Base-by-base conservation (phyloP, 1,140 invertebrate species). In the Carcinoscorpius rotundicauda region DNA sequence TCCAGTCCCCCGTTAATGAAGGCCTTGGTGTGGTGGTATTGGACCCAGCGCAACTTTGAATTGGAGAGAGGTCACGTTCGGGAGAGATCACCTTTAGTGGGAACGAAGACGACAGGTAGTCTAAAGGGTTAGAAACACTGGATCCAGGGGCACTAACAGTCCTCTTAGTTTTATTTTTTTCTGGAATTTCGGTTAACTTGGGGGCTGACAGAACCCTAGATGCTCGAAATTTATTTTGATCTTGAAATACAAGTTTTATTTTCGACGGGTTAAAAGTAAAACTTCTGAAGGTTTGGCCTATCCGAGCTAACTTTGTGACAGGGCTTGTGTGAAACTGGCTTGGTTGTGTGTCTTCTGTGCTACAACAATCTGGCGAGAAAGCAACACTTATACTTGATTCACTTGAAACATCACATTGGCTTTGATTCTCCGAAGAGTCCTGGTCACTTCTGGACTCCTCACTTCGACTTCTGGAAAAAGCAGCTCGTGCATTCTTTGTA, bases 381-480 rank as follows among this genome's bases (percentile, higher is more conserved):
- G 11, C 6, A n/a, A 29, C 60, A 49, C 60, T 61, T 4, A 49
- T 52, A 48, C 63, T 65, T 8, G 66, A 68, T 49, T 56, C 64
- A 9, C 61, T 68, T 65, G 48, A 62, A 63, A n/a, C 56, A 57
- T 51, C n/a, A 60, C 49, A 60, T 53, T 10, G 50, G 49, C 61
- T 60, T 10, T 49, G 51, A 10, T 62, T 65, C 29, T 68, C 65
- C 5, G 66, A 69, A 50, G 64, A 66, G 3, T 52, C 64, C 9
- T 70, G 67, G 52, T 67, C 66, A 62, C 69, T 70, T 8, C 69
- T 56, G 8, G 68, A 70, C n/a, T 68, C 68, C 51, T 68, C 68
- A 51, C 64, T 67, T 52, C 68, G 52, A 51, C 69, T 70, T 49
- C 69, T 52, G 51, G 63, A 65, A 51, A 70, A 69, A 5, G 68